These are phyloP conservation scores for Galemys pyrenaicus DNA, from an alignment of 2,113 vertebrate genomes.

Conservation along the genomic window DNA sequence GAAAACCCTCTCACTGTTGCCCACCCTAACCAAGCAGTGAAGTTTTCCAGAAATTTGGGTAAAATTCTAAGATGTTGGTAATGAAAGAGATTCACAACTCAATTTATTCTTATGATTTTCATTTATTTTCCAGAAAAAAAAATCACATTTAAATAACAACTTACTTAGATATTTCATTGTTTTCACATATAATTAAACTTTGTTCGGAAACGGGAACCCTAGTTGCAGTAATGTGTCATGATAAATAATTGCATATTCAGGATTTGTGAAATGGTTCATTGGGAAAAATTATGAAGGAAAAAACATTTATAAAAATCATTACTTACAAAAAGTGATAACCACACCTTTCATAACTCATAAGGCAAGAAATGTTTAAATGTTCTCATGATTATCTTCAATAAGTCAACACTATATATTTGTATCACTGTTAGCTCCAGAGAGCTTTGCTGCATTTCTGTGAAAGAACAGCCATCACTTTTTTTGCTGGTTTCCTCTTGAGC, in stretches of 20 bases:
- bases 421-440: conserved; percentile 76
- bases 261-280: conserved; percentile 86
- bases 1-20: not conserved
- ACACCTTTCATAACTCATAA: conserved; percentile 86
- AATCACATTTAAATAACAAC: conserved; percentile 85
- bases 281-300: conserved; percentile 74
- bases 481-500: conserved; percentile 72
- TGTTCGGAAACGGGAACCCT: conserved; percentile 86
- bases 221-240: conserved; percentile 83
- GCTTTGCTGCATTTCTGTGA: conserved; percentile 65
- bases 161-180: conserved; percentile 87
- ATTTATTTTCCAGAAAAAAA: conserved; percentile 93
- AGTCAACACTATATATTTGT: conserved; percentile 82
- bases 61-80: conserved; percentile 36
- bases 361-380: conserved; percentile 87
- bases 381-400: conserved; percentile 81
- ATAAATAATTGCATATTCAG: conserved; percentile 94
- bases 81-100: conserved; percentile 53
- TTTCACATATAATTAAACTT: conserved; percentile 87
- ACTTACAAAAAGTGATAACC: conserved; percentile 86
- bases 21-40: not conserved
- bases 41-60: not conserved
- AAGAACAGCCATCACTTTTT: conserved; percentile 68
- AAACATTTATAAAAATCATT: conserved; percentile 86
- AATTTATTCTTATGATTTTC: conserved; percentile 68